Conservation (phyloP, 1,140 invertebrate species). For the Drosophila funebris region DNA sequence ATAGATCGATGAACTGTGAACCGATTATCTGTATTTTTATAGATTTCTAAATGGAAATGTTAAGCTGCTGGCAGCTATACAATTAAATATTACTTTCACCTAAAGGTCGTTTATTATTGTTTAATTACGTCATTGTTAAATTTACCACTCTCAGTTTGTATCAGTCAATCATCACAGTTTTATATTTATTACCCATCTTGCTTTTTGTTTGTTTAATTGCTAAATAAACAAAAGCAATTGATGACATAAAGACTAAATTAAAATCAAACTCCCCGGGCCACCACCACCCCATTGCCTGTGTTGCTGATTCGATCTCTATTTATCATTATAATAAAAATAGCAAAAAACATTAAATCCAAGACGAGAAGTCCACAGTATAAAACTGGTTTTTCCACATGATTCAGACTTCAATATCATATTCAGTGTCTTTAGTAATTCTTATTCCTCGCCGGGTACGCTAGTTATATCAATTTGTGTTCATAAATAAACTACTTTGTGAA, state of each 20-base stretch:
- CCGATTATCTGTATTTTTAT: background rate
- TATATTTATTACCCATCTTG: no score
- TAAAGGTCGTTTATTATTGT: no score
- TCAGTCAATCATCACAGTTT: no score
- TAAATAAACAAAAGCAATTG: no score
- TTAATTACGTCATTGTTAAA: no score
- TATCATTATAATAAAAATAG: constrained; percentile 4
- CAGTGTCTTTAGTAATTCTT: background rate
- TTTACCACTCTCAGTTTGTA: no score
- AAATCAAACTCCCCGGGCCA: background rate
- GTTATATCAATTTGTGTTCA: background rate
- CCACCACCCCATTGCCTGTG: background rate
- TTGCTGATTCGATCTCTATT: background rate
- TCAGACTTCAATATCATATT: background rate
- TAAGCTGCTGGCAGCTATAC: background rate
- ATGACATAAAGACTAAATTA: no score
- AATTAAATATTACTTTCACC: background rate
- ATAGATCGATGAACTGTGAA: background rate
- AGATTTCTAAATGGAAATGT: background rate
- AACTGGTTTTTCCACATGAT: constrained; percentile 7
- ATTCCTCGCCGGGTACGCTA: background rate
- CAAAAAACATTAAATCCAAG: background rate
- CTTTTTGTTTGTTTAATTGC: no score
- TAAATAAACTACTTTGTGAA: constrained; percentile 28
- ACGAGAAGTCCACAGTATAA: background rate